Percentiles rank a stretch among this genome's conserved stretches.
Evolutionary conservation across 2,888 invertebrate genomes (phyloP).

Genomic region (Drosophila pullipes): DNA sequence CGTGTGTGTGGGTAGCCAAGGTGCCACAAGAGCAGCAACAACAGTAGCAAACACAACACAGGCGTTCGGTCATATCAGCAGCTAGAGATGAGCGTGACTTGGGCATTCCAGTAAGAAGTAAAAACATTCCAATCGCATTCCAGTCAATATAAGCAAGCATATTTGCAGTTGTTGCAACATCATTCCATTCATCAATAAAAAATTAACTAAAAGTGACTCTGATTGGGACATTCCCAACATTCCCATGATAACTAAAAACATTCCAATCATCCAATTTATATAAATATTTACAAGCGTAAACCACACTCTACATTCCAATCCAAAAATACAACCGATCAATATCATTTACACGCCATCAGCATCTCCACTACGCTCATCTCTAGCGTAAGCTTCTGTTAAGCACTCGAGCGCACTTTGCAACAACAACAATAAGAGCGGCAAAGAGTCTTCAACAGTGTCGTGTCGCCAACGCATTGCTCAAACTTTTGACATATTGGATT

Average conservation of each 20-base stretch:
- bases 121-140: constrained; percentile 6
- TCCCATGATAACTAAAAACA: neutral
- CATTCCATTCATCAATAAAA: neutral
- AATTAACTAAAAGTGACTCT: neutral
- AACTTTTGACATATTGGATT: constrained; percentile 47
- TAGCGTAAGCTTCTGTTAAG: constrained; percentile 39
- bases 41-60: constrained; percentile 38
- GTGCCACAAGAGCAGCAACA: constrained; percentile 36
- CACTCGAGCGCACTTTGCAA: constrained; percentile 40
- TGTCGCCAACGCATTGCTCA: constrained; percentile 53
- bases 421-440: constrained; percentile 18
- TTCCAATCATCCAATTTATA: neutral
- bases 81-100: constrained; percentile 33
- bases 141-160: neutral
- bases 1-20: constrained; percentile 60
- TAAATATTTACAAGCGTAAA: neutral
- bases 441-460: constrained; percentile 33
- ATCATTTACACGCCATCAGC: constrained; percentile 1
- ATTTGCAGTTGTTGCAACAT: neutral
- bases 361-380: constrained; percentile 34
- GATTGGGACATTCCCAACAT: neutral
- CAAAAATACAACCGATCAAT: constrained; percentile 5
- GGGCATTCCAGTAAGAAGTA: constrained; percentile 1
- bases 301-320: neutral
- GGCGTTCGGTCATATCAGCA: constrained; percentile 18